Conservation (phyloP, 2,888 invertebrate genomes). For the Rotaria magnacalcarata region DNA sequence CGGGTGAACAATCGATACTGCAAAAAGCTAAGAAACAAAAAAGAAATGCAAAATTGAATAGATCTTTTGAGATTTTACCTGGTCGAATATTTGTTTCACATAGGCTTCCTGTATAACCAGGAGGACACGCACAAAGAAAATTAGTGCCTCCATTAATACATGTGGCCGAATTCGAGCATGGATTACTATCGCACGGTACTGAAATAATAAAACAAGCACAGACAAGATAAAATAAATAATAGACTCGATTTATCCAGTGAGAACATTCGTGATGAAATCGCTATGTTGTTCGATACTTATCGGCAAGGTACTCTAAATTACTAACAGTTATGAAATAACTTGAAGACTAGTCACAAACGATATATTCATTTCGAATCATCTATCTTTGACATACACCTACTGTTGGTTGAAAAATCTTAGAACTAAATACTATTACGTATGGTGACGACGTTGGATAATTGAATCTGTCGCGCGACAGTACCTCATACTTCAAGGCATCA, state of each 20-base stretch:
- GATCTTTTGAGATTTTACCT: not conserved
- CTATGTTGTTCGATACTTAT: no score
- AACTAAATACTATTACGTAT: no score
- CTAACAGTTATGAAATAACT: no score
- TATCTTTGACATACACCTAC: no score
- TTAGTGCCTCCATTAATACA: not conserved
- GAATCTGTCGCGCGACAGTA: not conserved
- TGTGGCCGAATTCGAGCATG: not conserved
- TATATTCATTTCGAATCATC: no score
- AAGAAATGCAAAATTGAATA: not conserved
- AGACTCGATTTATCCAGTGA: no score
- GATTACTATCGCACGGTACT: not conserved
- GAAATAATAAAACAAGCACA: not conserved
- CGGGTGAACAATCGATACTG: not conserved
- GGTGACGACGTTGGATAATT: no score
- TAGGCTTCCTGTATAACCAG: conserved; percentile 36
- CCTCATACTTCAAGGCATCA: not conserved
- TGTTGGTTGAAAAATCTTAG: no score
- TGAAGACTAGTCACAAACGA: no score
- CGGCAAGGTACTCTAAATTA: no score
- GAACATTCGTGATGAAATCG: no score
- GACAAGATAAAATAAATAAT: no score
- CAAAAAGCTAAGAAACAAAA: not conserved
- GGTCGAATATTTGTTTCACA: not conserved
- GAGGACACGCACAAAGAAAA: conserved; percentile 38